A percentile compares a stretch with the other conserved stretches of the same genome.
These are phyloP conservation scores for Dendrocopos noguchii DNA, from an alignment of 2,113 vertebrate species.

Conservation along the genomic window DNA sequence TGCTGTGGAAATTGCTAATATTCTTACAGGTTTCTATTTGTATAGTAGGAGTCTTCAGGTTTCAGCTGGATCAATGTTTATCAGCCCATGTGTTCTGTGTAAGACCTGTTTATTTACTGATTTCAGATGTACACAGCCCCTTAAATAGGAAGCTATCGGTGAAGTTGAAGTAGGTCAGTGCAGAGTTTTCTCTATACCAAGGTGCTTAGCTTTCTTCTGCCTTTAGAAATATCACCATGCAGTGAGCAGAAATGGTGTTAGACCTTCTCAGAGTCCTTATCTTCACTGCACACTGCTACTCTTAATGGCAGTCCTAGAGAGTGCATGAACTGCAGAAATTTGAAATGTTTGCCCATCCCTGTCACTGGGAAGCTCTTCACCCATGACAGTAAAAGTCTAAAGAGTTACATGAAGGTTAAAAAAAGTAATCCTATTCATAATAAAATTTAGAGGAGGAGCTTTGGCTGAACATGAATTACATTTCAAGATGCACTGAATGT, in stretches of 20 bases:
- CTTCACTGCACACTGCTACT: neutral
- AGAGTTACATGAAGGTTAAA: neutral
- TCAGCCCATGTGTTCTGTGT: neutral
- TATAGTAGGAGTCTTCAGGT: neutral
- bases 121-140: fast-evolving
- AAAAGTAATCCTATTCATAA: neutral
- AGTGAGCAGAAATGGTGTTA: neutral
- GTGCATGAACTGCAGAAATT: neutral
- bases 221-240: neutral
- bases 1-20: neutral
- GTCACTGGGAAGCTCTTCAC: neutral
- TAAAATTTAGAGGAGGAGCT: neutral
- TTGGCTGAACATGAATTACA: neutral
- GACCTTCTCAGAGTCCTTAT: neutral
- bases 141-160: neutral
- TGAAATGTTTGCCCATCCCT: neutral
- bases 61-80: neutral
- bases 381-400: neutral
- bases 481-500: neutral
- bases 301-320: neutral
- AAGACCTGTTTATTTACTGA: neutral
- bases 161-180: neutral
- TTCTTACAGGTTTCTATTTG: neutral
- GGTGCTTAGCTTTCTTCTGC: neutral
- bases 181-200: neutral